Evolutionary conservation across 2,888 invertebrate species (phyloP).

Genomic region (Serripes groenlandicus): DNA sequence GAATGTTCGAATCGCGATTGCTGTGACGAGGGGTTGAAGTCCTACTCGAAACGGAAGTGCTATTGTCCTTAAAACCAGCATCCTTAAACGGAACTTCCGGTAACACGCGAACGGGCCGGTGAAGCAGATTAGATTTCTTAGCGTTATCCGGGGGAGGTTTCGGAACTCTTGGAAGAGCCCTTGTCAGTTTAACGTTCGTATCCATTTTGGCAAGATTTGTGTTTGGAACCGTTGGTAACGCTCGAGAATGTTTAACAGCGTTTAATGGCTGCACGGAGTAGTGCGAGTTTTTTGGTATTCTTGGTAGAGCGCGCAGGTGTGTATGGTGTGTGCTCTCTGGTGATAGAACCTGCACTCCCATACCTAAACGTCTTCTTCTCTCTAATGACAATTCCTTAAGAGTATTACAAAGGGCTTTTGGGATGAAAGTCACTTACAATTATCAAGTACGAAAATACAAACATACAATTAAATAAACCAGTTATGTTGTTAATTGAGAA

Average conservation of each 20-base stretch:
- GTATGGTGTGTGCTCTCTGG: slow-evolving; percentile 55
- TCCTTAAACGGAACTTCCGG: slow-evolving; percentile 64
- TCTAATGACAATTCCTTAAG: neutral
- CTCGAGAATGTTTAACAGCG: slow-evolving; percentile 58
- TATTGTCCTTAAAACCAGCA: slow-evolving; percentile 38
- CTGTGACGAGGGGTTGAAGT: slow-evolving; percentile 50
- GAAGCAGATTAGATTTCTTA: slow-evolving; percentile 29
- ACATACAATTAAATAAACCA: neutral
- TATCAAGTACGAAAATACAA: neutral
- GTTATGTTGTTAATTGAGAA: too few species aligned
- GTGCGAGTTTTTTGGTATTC: slow-evolving; percentile 54
- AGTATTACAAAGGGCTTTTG: neutral
- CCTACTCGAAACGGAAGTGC: slow-evolving; percentile 58
- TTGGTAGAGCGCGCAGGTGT: slow-evolving; percentile 55
- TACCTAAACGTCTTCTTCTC: neutral
- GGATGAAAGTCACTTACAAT: neutral
- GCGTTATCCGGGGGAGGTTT: slow-evolving; percentile 55
- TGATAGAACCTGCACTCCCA: slow-evolving; percentile 62
- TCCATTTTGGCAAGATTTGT: slow-evolving; percentile 56
- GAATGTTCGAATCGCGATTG: slow-evolving; percentile 19
- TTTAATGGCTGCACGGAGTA: slow-evolving; percentile 66
- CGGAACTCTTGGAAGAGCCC: slow-evolving; percentile 69
- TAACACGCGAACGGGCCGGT: slow-evolving; percentile 43
- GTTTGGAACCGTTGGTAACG: slow-evolving; percentile 61
- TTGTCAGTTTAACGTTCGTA: slow-evolving; percentile 49